Conservation (phyloP, 2,113 vertebrate species). For the Perognathus longimembris region DNA sequence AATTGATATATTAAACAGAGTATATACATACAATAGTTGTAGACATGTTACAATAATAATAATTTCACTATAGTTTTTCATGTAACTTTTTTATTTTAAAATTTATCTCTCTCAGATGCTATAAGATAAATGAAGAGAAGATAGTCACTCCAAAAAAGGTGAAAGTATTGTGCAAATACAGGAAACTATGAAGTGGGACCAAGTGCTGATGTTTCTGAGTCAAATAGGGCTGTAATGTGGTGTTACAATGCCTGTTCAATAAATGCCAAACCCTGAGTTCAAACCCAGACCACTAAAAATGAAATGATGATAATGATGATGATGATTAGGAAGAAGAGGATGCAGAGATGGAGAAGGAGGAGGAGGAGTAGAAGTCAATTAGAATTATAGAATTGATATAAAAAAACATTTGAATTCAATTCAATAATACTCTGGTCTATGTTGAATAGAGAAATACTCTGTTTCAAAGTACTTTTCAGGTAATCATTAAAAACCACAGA, state of each 20-base stretch:
- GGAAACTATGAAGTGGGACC: not conserved
- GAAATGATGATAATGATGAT: no score
- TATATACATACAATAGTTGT: not conserved
- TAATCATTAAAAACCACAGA: not conserved
- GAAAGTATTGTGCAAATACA: not conserved
- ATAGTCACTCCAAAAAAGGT: not conserved
- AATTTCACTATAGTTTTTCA: not conserved
- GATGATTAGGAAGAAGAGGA: no score
- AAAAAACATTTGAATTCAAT: not conserved
- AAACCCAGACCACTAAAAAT: no score
- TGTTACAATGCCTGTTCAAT: no score
- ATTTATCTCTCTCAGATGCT: not conserved
- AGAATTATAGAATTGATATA: not conserved
- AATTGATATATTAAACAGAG: not conserved
- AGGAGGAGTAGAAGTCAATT: no score
- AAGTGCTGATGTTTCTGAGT: not conserved
- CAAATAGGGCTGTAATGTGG: not conserved
- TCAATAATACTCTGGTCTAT: not conserved
- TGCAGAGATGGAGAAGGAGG: no score
- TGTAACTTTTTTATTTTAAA: not conserved
- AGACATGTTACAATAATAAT: not conserved
- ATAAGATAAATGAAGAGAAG: not conserved
- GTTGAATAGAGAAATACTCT: not conserved
- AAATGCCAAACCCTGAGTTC: no score
- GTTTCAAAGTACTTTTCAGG: not conserved